phyloP scores from a whole-genome alignment of 2,797 vertebrate genomes.

The Channallabes apus region DNA sequence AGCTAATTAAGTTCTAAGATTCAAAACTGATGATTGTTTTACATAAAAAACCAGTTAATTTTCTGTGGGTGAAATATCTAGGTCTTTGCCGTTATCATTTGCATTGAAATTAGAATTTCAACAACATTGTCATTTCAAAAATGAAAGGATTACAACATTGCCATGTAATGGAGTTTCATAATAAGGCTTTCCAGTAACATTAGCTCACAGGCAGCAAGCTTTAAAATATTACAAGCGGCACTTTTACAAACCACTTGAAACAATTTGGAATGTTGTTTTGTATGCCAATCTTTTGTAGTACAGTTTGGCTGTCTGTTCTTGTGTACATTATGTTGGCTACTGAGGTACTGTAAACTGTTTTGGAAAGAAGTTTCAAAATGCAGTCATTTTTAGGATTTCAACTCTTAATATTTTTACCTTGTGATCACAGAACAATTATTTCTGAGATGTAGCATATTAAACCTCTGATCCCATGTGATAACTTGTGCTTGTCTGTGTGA shows the following conservation, averaged over 20 bases:
- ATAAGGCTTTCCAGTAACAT: neutral
- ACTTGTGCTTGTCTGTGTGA: neutral
- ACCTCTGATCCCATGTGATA: neutral
- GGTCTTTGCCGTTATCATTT: neutral
- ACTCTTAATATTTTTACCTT: neutral
- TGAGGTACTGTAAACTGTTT: no score
- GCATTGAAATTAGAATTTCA: neutral
- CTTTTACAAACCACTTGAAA: neutral
- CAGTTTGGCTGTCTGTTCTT: neutral
- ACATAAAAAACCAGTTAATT: neutral
- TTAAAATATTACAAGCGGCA: neutral
- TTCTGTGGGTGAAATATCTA: neutral
- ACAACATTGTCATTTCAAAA: neutral
- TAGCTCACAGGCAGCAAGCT: neutral
- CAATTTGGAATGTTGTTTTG: neutral
- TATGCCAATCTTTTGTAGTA: neutral
- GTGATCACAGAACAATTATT: neutral
- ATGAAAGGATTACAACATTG: neutral
- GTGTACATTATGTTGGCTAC: neutral
- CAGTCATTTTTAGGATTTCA: neutral
- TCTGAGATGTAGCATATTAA: neutral
- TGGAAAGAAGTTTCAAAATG: neutral
- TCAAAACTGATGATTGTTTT: neutral
- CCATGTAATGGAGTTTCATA: neutral
- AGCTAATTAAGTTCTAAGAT: neutral